Percentiles rank a stretch among this genome's conserved stretches.
These are phyloP conservation scores for Drosophila borborema DNA, from an alignment of 2,888 invertebrate species.

Conservation along the genomic window DNA sequence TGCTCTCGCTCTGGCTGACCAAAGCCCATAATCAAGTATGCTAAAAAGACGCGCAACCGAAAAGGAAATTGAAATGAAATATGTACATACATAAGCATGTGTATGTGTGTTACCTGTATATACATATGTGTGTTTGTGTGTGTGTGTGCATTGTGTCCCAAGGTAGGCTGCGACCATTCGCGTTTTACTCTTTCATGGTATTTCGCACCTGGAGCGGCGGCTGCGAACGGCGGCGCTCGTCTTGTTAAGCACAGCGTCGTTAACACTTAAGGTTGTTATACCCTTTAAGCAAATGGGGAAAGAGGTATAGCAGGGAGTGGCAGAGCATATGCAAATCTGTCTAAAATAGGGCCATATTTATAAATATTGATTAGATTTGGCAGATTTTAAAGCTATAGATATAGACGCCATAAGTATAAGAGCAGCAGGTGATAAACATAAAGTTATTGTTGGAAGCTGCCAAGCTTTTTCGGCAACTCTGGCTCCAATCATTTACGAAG, in stretches of 20 bases:
- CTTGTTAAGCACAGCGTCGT: constrained; percentile 80
- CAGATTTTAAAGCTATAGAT: not conserved
- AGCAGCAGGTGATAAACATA: not conserved
- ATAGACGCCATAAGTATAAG: not conserved
- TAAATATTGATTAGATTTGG: too few relatives aligned
- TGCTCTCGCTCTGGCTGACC: constrained; percentile 46
- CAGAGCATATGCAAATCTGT: not conserved
- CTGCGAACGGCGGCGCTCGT: constrained; percentile 72
- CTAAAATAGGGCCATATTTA: too few relatives aligned
- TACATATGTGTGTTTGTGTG: constrained; percentile 12
- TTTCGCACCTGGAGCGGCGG: constrained; percentile 79
- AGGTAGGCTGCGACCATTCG: constrained; percentile 52
- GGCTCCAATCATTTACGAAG: too few relatives aligned
- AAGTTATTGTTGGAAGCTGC: too few relatives aligned
- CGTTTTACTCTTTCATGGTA: constrained; percentile 73
- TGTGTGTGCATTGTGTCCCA: constrained; percentile 36
- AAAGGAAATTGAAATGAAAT: constrained; percentile 82
- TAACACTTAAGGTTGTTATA: constrained; percentile 65
- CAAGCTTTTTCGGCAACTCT: too few relatives aligned
- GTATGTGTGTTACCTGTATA: constrained; percentile 8
- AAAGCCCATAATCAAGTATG: constrained; percentile 81
- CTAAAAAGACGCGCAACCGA: constrained; percentile 79
- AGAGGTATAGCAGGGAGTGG: not conserved
- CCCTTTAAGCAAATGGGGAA: not conserved
- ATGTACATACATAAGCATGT: constrained; percentile 50